Percentiles rank a stretch among this genome's conserved stretches.
These are phyloP conservation scores for Myrmophylax atrothorax DNA, from an alignment of 2,113 vertebrate genomes.

Conservation along the genomic window DNA sequence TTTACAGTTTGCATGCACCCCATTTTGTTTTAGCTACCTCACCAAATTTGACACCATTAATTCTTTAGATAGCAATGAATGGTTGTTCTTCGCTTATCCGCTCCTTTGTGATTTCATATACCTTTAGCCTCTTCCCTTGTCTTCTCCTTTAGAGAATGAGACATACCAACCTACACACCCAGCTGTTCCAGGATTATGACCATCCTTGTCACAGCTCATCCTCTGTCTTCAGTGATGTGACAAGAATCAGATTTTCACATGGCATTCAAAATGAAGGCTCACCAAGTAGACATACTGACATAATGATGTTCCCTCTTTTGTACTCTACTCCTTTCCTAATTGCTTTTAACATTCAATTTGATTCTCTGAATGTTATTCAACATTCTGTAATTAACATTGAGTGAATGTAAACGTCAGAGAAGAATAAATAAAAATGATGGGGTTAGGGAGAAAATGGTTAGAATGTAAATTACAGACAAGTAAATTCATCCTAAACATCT, in stretches of 20 bases:
- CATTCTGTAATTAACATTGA: background rate
- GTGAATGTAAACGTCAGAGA: background rate
- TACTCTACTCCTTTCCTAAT: background rate
- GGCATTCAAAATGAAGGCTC: background rate
- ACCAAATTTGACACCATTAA: background rate
- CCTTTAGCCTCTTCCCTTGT: background rate
- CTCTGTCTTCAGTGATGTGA: background rate
- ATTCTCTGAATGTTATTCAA: conserved; percentile 7
- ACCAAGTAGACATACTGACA: background rate
- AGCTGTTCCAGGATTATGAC: background rate
- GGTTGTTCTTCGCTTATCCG: background rate
- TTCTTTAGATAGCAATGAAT: background rate
- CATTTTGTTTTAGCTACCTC: background rate
- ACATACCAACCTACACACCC: background rate
- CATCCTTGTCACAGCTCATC: background rate
- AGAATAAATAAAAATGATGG: background rate
- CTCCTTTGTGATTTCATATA: background rate
- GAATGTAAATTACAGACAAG: background rate
- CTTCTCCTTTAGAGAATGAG: background rate
- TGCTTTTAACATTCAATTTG: background rate
- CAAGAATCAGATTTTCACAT: background rate
- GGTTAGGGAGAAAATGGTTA: background rate
- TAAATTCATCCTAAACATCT: background rate
- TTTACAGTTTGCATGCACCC: background rate
- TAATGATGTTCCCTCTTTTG: background rate